These are phyloP conservation scores for Apamea anceps DNA, from an alignment of 2,888 invertebrate genomes.

Conservation along the genomic window DNA sequence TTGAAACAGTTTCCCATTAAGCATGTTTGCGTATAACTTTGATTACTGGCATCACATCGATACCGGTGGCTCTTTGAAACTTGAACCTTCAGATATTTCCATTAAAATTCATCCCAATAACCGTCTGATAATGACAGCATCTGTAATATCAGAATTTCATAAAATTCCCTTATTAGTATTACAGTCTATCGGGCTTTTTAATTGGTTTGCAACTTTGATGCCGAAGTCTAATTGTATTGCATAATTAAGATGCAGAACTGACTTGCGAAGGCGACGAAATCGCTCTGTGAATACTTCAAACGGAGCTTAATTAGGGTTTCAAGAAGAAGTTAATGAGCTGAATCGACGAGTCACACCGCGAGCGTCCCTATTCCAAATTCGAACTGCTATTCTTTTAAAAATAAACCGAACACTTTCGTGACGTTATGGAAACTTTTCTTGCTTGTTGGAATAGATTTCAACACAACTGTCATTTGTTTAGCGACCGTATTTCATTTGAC, in stretches of 20 bases:
- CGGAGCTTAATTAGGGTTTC: constrained; percentile 83
- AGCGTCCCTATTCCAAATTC: constrained; percentile 68
- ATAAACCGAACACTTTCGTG: constrained; percentile 45
- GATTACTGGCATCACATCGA: constrained; percentile 61
- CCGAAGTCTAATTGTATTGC: constrained; percentile 76
- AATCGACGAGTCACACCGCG: constrained; percentile 70
- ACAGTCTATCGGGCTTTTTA: constrained; percentile 58
- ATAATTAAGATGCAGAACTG: constrained; percentile 79
- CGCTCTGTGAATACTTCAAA: constrained; percentile 83
- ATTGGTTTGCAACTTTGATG: constrained; percentile 75
- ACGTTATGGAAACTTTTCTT: constrained; percentile 12
- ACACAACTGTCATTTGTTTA: constrained; percentile 32
- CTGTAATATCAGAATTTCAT: constrained; percentile 43
- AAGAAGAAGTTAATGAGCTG: constrained; percentile 82
- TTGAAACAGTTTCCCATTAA: constrained; percentile 30
- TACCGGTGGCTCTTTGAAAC: constrained; percentile 60
- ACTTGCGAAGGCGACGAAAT: constrained; percentile 74
- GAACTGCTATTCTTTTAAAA: constrained; percentile 45
- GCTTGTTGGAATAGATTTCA: constrained; percentile 24
- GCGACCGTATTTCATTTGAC: constrained; percentile 28
- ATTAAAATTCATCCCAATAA: constrained; percentile 64
- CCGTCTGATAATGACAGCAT: constrained; percentile 58
- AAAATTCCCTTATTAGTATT: constrained; percentile 30
- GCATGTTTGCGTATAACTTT: constrained; percentile 67
- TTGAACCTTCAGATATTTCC: constrained; percentile 61